Base-by-base conservation (phyloP, 2,888 invertebrate genomes). In the Athripsodes cinereus region DNA sequence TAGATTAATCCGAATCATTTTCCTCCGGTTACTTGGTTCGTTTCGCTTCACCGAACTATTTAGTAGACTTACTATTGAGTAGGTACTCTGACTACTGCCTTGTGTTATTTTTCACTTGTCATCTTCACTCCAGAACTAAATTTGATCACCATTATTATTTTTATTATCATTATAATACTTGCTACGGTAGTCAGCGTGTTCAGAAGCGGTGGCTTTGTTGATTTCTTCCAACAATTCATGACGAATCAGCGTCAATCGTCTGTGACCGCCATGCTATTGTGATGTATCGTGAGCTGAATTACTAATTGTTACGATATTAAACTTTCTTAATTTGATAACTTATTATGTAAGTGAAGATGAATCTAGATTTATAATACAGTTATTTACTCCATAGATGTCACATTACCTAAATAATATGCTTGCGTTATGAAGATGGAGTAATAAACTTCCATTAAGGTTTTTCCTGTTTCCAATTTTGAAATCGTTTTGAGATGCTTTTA, bases 161-260 rank as follows among this genome's bases (percentile, higher is more conserved):
- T 40, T 16, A 13, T 20, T 20, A 20, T 48, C 19, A 48, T 20
- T 48, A 48, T 19, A 5, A 21, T 40, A 40, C n/a, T 40, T 16
- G 40, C 8, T 20, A 47, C 20, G 47, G 47, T 47, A 13, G 22
- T 50, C 50, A 44, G 50, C 55, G 40, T 57, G 57, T 52, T 57
- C 57, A 57, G 52, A 31, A 57, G 57, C 57, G 57, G 54, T 58
- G 51, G 55, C 58, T 58, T 58, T 58, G 58, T 58, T 55, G 55
- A 54, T 58, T 58, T 49, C 46, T 48, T 16, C 22, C 54, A 58
- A 58, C 52, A 46, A 55, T 46, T 58, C 55, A 54, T 54, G 52
- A 58, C 58, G 54, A 47, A 58, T 58, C 47, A 51, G 18, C 31
- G 50, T 50, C 55, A 55, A 58, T 54, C 54, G 51, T 19, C 52